phyloP scores from a whole-genome alignment of 2,113 vertebrate genomes.

The Hyaena hyaena region DNA sequence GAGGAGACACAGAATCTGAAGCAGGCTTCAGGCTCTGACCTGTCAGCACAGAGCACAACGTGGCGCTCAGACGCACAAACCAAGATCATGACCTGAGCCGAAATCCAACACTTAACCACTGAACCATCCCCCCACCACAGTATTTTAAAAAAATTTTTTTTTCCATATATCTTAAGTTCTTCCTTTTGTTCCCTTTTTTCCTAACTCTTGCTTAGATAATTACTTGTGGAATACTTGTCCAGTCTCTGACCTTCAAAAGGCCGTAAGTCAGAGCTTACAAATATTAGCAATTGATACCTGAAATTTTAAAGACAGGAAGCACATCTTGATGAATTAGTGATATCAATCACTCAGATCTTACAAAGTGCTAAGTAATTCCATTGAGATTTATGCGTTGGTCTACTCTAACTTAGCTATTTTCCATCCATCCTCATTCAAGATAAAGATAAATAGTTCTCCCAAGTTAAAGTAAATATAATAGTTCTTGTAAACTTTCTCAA shows the following conservation, averaged over 20 bases:
- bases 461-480: neutral
- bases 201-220: neutral
- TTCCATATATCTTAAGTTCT: neutral
- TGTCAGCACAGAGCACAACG: no score
- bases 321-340: neutral
- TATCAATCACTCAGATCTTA: neutral
- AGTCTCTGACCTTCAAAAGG: conserved; percentile 40
- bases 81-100: no score
- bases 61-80: no score
- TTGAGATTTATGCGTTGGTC: neutral
- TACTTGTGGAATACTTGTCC: neutral
- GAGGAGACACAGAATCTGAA: no score
- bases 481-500: neutral
- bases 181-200: neutral
- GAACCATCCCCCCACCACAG: neutral
- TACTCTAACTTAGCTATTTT: neutral
- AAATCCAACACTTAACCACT: no score
- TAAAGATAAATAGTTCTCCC: neutral
- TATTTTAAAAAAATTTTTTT: neutral
- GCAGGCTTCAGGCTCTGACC: no score
- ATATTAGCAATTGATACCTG: neutral
- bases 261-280: neutral
- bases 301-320: neutral
- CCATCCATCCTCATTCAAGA: neutral
- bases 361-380: neutral